These are phyloP conservation scores for Drosophila persimilis DNA, from an alignment of 1,140 invertebrate genomes.

Conservation along the genomic window DNA sequence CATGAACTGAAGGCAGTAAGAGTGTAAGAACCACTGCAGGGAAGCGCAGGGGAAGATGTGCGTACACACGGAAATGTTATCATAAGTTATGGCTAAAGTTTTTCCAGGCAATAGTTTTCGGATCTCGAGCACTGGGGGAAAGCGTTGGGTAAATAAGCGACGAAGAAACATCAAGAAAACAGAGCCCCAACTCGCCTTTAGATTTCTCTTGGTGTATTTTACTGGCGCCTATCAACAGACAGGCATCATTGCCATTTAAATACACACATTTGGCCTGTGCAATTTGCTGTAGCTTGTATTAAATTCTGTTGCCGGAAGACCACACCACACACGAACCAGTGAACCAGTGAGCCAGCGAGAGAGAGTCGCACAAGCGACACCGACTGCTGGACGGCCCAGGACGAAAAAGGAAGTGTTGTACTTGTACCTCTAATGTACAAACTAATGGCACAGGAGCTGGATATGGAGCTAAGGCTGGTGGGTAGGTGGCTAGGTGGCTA, in stretches of 20 bases:
- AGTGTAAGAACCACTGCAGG: not conserved
- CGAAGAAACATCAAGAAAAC: not conserved
- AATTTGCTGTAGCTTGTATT: slow-evolving; percentile 44
- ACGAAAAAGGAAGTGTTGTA: slow-evolving; percentile 40
- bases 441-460: slow-evolving; percentile 60
- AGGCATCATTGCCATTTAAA: slow-evolving; percentile 70
- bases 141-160: not conserved
- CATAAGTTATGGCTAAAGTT: slow-evolving; percentile 77
- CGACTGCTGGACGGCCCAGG: slow-evolving; percentile 2
- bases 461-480: slow-evolving; percentile 2
- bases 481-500: not conserved
- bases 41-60: not conserved
- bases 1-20: slow-evolving; percentile 34
- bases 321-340: slow-evolving; percentile 28
- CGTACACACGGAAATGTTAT: slow-evolving; percentile 66
- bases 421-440: slow-evolving; percentile 61
- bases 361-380: slow-evolving; percentile 21
- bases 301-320: slow-evolving; percentile 47
- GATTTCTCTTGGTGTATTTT: slow-evolving; percentile 37
- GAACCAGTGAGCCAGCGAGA: slow-evolving; percentile 12
- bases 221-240: slow-evolving; percentile 52
- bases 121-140: slow-evolving; percentile 45
- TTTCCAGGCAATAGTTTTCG: slow-evolving; percentile 39
- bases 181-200: not conserved
- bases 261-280: slow-evolving; percentile 50